These are phyloP conservation scores for Antheraea yamamai DNA, from an alignment of 2,888 invertebrate species.

Conservation along the genomic window DNA sequence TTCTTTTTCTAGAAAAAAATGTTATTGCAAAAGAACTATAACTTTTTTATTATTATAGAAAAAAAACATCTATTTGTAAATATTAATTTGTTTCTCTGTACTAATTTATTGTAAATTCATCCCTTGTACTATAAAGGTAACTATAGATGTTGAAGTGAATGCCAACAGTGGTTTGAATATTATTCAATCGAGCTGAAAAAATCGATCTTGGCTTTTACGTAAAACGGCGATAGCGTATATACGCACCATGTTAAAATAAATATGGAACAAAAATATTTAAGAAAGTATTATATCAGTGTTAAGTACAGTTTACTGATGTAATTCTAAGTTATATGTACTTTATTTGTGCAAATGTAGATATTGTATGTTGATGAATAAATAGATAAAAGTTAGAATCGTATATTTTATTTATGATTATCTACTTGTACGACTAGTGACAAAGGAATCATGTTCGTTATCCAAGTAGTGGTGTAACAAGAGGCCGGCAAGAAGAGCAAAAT, in stretches of 20 bases:
- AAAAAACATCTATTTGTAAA: slow-evolving; percentile 62
- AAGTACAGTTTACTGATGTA: slow-evolving; percentile 64
- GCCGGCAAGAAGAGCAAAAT: too few relatives aligned
- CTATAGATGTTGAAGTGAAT: slow-evolving; percentile 63
- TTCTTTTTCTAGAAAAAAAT: slow-evolving; percentile 18
- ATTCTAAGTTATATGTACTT: slow-evolving; percentile 67
- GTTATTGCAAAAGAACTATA: slow-evolving; percentile 10
- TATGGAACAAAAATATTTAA: slow-evolving; percentile 56
- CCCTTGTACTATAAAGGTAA: slow-evolving; percentile 55
- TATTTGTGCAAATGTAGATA: slow-evolving; percentile 82
- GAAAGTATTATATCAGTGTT: slow-evolving; percentile 71
- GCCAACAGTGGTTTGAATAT: slow-evolving; percentile 51
- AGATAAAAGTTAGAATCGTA: slow-evolving; percentile 63
- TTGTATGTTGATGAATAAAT: slow-evolving; percentile 82
- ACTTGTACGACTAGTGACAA: not conserved
- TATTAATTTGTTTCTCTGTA: slow-evolving; percentile 73
- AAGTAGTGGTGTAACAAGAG: too few relatives aligned
- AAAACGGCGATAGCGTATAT: not conserved
- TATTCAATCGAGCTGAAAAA: slow-evolving; percentile 27
- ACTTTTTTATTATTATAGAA: slow-evolving; percentile 14
- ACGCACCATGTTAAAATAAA: slow-evolving; percentile 51
- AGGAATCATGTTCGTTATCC: not conserved
- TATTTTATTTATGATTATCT: slow-evolving; percentile 37
- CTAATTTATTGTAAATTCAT: slow-evolving; percentile 74
- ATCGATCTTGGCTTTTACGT: slow-evolving; percentile 38